Base-by-base conservation (phyloP, 92 coral and sea anemone genomes). In the Hydrozoanthus gracilis region DNA sequence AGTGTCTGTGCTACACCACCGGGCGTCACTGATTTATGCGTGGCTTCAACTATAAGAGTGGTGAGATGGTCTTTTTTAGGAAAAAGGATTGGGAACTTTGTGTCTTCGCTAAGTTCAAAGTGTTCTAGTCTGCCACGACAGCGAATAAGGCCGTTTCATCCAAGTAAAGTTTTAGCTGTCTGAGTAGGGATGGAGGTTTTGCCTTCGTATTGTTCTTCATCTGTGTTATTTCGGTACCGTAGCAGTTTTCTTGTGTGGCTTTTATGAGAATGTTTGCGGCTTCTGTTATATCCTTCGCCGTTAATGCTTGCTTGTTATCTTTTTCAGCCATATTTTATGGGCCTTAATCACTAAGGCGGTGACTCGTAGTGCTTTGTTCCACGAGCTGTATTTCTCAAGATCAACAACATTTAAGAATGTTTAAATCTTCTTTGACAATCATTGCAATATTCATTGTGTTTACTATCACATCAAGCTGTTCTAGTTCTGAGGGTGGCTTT, bases 1-100 rank as follows among this genome's bases (percentile, higher is more conserved):
- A 88, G 45, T 14, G 91, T 91, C 64, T 87, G 88, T 4, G 86
- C 44, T 7, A 90, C 93, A 71, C 91, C 90, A 49, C 88, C 90
- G 55, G 87, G 93, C 74, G 82, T 20, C 20, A 85, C 87, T 51
- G 10, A 44, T 44, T 8, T 65, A 76, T 87, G 90, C 82, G 67
- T 90, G 39, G 49, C 10, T 18, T 58, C 70, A 71, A 90, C 73
- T 44, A 90, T 86, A 60, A 84, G 86, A 52, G 71, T 56, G 18
- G 93, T 87, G 6, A 90, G 51, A 82, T 82, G 68, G 78, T 61
- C 77, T 7, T 84, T 52, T 51, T 83, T 60, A 60, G 66, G 66
- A 12, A 60, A 17, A 0, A 12, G 17, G 0, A 60, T 60, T 12
- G 17, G 66, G 5, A 60, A 60, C 66, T 60, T 60, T 60, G 66